Conservation (phyloP, 2,113 vertebrate species). For the Anthoscopus minutus region DNA sequence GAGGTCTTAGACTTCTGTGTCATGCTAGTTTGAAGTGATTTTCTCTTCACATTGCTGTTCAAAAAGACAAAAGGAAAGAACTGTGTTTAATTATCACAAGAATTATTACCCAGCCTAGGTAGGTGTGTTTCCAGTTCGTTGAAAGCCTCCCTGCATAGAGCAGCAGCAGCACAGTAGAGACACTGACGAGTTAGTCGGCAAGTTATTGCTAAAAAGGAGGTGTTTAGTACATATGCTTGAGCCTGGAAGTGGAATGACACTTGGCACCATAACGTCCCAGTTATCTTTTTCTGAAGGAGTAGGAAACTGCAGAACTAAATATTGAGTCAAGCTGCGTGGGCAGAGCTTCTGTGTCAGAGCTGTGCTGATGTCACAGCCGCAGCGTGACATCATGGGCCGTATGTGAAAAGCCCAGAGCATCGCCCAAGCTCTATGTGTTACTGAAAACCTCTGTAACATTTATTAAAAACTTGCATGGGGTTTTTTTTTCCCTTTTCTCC, state of each 20-base stretch:
- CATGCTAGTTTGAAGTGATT: background rate
- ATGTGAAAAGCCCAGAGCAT: background rate
- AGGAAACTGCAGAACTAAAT: constrained; percentile 1
- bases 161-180: background rate
- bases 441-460: background rate
- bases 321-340: background rate
- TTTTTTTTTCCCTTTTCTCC: background rate
- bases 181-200: background rate
- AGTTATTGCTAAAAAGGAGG: background rate
- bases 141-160: background rate
- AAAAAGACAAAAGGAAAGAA: background rate
- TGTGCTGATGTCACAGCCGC: fast-evolving
- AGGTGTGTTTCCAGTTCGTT: background rate
- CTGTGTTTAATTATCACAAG: background rate
- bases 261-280: constrained; percentile 9
- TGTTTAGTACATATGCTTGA: constrained; percentile 26
- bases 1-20: background rate
- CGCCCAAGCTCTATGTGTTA: background rate
- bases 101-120: background rate
- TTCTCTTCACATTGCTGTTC: background rate
- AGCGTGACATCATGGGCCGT: fast-evolving
- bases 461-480: background rate
- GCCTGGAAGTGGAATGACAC: background rate
- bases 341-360: background rate
- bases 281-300: background rate